phyloP scores from a whole-genome alignment of 2,888 invertebrate species.

The Nebria brevicollis region DNA sequence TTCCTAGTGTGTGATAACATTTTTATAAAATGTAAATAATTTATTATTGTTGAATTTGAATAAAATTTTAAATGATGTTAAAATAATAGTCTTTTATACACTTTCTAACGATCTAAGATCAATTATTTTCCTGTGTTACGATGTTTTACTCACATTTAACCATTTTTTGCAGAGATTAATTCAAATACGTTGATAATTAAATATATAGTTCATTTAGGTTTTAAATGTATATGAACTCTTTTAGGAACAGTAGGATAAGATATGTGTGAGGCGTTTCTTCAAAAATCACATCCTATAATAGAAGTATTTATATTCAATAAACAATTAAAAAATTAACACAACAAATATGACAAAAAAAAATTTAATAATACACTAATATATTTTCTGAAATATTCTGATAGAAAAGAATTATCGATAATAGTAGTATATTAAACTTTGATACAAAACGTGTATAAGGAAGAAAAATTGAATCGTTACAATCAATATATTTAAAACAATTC shows the following conservation, averaged over 20 bases:
- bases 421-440: background rate
- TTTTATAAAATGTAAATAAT: background rate
- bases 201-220: background rate
- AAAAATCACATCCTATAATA: constrained; percentile 17
- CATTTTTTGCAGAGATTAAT: too few species aligned
- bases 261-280: background rate
- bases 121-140: too few species aligned
- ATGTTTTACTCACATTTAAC: too few species aligned
- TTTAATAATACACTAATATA: constrained; percentile 22
- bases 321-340: constrained; percentile 32
- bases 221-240: background rate
- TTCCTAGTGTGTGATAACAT: background rate
- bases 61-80: background rate
- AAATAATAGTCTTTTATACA: background rate
- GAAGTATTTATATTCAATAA: constrained; percentile 29
- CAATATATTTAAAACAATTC: background rate
- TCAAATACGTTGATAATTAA: too few species aligned
- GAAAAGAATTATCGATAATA: background rate
- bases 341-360: constrained; percentile 25
- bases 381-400: constrained; percentile 10
- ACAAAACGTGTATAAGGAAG: background rate
- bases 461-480: background rate
- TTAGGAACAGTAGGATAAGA: background rate
- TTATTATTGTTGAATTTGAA: background rate
- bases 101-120: background rate